Evolutionary conservation across 2,888 invertebrate genomes (phyloP).

Genomic region (Acronicta alni): DNA sequence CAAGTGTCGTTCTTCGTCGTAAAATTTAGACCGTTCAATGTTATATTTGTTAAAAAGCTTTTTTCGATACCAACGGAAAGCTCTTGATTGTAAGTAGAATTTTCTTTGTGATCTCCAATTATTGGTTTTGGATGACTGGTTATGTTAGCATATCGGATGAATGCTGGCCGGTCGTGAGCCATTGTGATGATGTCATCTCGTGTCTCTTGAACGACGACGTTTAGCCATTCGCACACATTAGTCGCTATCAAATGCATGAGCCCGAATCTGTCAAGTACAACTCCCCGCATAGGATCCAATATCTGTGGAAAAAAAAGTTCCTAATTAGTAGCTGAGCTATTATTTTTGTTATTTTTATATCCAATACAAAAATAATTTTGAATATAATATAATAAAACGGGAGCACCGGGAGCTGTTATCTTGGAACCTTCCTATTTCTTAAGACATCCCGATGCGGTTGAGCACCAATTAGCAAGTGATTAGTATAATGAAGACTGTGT

Average conservation of each 20-base stretch:
- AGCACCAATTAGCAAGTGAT: conserved; percentile 41
- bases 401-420: too few species aligned
- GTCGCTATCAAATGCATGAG: conserved; percentile 98
- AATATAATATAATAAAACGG: too few species aligned
- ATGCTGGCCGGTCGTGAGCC: conserved; percentile 74
- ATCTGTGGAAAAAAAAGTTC: conserved; percentile 64
- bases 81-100: conserved; percentile 64
- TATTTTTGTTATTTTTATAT: not conserved
- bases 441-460: conserved; percentile 21
- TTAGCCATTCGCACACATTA: conserved; percentile 97
- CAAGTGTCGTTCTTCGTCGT: conserved; percentile 67
- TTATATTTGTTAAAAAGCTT: conserved; percentile 51
- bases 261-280: conserved; percentile 92
- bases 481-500: conserved; percentile 34
- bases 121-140: conserved; percentile 68
- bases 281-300: conserved; percentile 83
- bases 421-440: not conserved
- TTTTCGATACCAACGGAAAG: conserved; percentile 40
- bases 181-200: conserved; percentile 93
- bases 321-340: not conserved
- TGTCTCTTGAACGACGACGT: conserved; percentile 95
- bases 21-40: conserved; percentile 59
- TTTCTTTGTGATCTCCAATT: conserved; percentile 66
- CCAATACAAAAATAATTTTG: too few species aligned
- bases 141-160: conserved; percentile 77